Evolutionary conservation across 2,888 invertebrate species (phyloP).

Genomic region (Mellilla xanthometata): DNA sequence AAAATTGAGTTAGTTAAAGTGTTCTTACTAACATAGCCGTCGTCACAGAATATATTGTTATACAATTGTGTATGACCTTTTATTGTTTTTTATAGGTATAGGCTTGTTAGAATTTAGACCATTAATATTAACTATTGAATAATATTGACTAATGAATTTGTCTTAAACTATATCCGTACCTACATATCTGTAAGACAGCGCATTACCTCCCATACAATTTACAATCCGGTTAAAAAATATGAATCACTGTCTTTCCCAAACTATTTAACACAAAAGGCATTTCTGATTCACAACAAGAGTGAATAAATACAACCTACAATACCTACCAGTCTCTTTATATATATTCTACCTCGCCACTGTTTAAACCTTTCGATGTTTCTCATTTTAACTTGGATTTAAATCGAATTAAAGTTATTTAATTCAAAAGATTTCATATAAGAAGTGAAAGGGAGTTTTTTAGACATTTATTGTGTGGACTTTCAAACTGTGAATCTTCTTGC

Average conservation of each 20-base stretch:
- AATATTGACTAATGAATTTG: background rate
- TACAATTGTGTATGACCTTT: too few relatives aligned
- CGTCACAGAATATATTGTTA: too few relatives aligned
- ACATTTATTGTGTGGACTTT: too few relatives aligned
- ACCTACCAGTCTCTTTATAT: background rate
- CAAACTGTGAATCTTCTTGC: too few relatives aligned
- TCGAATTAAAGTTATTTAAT: too few relatives aligned
- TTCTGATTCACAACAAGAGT: conserved; percentile 11
- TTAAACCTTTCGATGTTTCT: background rate
- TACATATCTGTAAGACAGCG: background rate
- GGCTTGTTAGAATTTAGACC: too few relatives aligned
- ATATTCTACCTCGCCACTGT: conserved; percentile 6
- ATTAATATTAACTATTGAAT: too few relatives aligned
- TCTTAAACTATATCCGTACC: background rate
- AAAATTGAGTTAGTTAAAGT: too few relatives aligned
- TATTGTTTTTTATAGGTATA: too few relatives aligned
- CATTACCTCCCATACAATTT: background rate
- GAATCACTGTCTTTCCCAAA: conserved; percentile 10
- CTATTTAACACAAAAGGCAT: conserved; percentile 6
- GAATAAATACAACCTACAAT: conserved; percentile 6
- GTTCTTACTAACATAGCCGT: too few relatives aligned
- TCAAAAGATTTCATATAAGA: too few relatives aligned
- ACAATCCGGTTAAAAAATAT: background rate
- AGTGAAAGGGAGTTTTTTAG: too few relatives aligned
- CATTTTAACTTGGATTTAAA: background rate